Percentiles rank a stretch among this genome's conserved stretches.
Conservation (phyloP, 2,113 vertebrate species). For the Uropsilus gracilis region DNA sequence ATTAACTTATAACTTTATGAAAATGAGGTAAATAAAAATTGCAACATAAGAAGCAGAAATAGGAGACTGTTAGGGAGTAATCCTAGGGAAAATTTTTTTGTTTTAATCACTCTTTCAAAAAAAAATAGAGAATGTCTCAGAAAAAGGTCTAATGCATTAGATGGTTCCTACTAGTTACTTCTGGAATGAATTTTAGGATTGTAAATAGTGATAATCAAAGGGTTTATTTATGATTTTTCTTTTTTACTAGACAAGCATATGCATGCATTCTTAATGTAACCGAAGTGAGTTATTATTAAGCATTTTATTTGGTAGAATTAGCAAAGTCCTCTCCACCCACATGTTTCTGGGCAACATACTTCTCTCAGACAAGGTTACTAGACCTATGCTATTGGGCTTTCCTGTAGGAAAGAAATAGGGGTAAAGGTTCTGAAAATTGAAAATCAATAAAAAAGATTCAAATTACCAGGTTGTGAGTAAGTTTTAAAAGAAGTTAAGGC, state of each 20-base stretch:
- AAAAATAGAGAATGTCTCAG: neutral
- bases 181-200: neutral
- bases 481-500: slow-evolving; percentile 42
- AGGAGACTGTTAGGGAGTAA: neutral
- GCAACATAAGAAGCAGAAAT: neutral
- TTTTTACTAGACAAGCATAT: neutral
- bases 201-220: neutral
- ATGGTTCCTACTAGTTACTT: neutral
- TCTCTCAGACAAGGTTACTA: neutral
- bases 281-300: neutral
- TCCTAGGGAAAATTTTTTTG: neutral
- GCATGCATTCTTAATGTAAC: neutral
- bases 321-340: neutral
- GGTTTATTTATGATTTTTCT: neutral
- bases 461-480: slow-evolving; percentile 23
- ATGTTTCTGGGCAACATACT: neutral
- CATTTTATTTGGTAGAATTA: neutral
- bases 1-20: neutral
- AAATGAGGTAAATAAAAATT: slow-evolving; percentile 22
- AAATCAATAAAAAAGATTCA: slow-evolving; percentile 30
- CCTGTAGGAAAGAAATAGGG: neutral
- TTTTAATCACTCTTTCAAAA: neutral
- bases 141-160: neutral
- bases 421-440: slow-evolving; percentile 12
- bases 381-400: neutral